These are phyloP conservation scores for Micronisus gabar DNA, from an alignment of 2,113 vertebrate species.

Conservation along the genomic window DNA sequence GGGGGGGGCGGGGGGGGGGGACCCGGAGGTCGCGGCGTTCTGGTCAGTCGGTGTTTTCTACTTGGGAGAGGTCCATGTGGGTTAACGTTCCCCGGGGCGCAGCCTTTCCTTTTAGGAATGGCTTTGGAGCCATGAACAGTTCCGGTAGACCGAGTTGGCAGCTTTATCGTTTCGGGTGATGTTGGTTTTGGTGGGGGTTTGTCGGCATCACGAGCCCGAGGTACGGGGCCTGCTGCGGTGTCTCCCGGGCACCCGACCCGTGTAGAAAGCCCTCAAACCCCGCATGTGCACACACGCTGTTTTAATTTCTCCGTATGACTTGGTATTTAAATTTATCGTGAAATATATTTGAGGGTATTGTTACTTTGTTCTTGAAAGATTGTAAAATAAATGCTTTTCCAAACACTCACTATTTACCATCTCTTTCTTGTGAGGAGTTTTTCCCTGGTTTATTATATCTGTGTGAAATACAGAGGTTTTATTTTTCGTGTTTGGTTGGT, in stretches of 20 bases:
- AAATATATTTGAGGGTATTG: background rate
- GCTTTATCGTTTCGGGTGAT: accelerated
- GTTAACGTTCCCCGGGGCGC: accelerated
- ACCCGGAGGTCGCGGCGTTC: accelerated
- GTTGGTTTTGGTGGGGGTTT: accelerated
- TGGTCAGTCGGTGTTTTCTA: accelerated
- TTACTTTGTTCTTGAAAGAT: accelerated
- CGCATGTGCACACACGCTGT: accelerated
- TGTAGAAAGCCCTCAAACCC: accelerated
- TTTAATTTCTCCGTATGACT: background rate
- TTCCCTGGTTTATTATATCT: background rate
- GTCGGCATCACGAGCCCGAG: accelerated
- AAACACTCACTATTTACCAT: accelerated
- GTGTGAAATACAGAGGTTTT: accelerated
- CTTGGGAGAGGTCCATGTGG: accelerated
- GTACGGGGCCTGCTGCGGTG: accelerated
- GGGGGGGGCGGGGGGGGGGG: too few relatives aligned
- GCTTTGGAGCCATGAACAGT: accelerated
- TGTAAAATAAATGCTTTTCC: accelerated
- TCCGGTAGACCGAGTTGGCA: accelerated
- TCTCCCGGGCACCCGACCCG: accelerated
- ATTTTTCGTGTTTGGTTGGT: accelerated
- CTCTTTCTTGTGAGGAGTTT: background rate
- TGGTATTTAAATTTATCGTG: accelerated
- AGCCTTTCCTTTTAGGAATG: accelerated